phyloP scores from a whole-genome alignment of 2,797 vertebrate genomes.

The Lemur catta region DNA sequence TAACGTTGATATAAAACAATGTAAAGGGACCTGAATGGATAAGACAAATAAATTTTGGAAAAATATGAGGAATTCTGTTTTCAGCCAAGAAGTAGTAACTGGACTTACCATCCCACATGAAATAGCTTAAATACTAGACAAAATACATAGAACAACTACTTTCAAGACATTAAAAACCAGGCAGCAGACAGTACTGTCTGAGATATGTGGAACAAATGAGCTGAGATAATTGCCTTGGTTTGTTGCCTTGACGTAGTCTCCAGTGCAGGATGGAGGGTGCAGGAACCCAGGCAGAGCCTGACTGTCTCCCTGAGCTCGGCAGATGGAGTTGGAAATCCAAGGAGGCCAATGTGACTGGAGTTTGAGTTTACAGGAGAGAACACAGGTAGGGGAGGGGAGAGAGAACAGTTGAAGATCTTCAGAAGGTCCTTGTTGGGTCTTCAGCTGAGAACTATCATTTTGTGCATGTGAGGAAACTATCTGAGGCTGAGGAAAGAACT shows the following conservation, averaged over 20 bases:
- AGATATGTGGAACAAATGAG: not conserved
- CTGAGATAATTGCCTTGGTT: not conserved
- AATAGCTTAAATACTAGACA: not conserved
- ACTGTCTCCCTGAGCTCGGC: not conserved
- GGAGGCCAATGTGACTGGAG: not conserved
- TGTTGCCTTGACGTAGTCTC: not conserved
- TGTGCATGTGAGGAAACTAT: not conserved
- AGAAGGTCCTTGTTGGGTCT: not conserved
- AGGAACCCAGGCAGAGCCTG: not conserved
- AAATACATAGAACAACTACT: not conserved
- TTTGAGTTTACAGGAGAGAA: not conserved
- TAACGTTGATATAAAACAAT: not conserved
- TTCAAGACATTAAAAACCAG: not conserved
- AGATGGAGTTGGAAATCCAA: not conserved
- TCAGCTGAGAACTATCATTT: not conserved
- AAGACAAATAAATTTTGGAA: not conserved
- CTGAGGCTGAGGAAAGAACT: not conserved
- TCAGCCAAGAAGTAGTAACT: not conserved
- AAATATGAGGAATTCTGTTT: not conserved
- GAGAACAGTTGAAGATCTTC: not conserved
- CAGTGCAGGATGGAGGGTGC: not conserved
- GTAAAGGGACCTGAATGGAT: not conserved
- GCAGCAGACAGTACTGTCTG: not conserved
- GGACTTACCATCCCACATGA: not conserved
- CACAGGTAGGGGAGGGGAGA: no score